Percentiles rank a stretch among this genome's conserved stretches.
These are phyloP conservation scores for Stigmatopora argus DNA, from an alignment of 2,113 vertebrate genomes.

Conservation along the genomic window DNA sequence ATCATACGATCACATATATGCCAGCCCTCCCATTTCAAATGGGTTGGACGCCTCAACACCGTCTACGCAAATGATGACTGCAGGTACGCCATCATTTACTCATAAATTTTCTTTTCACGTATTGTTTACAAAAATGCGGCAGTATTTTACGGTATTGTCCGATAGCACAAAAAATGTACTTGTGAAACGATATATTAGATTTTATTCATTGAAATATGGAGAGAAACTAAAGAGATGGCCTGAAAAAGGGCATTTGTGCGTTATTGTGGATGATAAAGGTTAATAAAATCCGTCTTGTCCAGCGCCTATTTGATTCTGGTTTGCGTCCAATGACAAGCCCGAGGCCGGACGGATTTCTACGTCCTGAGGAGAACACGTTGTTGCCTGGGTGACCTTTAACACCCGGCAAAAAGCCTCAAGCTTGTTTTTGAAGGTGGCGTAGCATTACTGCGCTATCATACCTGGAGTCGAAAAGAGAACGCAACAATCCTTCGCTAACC, in stretches of 20 bases:
- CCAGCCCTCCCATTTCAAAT: too few relatives aligned
- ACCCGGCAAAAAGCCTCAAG: slow-evolving; percentile 10
- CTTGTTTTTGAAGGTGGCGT: neutral
- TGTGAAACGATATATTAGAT: too few relatives aligned
- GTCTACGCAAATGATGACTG: too few relatives aligned
- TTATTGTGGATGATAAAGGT: slow-evolving; percentile 3
- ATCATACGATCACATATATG: too few relatives aligned
- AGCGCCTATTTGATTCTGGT: slow-evolving; percentile 11
- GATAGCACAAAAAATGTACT: neutral
- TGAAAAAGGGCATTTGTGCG: slow-evolving; percentile 1
- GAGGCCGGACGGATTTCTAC: slow-evolving; percentile 2
- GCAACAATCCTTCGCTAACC: too few relatives aligned
- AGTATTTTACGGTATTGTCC: too few relatives aligned
- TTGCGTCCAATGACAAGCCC: slow-evolving; percentile 13
- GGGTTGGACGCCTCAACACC: too few relatives aligned
- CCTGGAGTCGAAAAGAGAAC: too few relatives aligned
- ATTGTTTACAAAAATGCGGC: too few relatives aligned
- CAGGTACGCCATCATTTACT: too few relatives aligned
- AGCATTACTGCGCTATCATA: neutral
- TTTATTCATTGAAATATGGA: neutral
- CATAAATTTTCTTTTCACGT: too few relatives aligned
- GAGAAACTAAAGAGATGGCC: neutral
- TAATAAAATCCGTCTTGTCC: slow-evolving; percentile 14
- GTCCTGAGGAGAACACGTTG: slow-evolving; percentile 11
- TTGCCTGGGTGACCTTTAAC: slow-evolving; percentile 20